These are phyloP conservation scores for Halcyon senegalensis DNA, from an alignment of 2,113 vertebrate species.

Conservation along the genomic window DNA sequence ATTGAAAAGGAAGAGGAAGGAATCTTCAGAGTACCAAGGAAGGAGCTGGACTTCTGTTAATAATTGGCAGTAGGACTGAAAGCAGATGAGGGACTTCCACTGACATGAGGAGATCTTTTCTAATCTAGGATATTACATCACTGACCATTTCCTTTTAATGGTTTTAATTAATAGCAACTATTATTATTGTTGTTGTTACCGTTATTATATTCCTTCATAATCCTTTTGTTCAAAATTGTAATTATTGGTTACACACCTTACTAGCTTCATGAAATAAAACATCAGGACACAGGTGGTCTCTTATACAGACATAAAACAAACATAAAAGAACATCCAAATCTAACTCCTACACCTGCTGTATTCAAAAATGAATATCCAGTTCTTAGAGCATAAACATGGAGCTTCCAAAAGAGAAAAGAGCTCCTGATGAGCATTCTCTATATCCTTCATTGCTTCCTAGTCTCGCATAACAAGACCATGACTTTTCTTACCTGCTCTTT, in stretches of 20 bases:
- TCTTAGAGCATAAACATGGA: neutral
- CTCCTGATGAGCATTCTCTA: neutral
- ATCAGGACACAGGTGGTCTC: neutral
- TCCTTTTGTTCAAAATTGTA: neutral
- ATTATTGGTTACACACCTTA: neutral
- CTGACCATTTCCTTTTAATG: neutral
- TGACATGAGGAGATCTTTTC: neutral
- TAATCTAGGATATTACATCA: neutral
- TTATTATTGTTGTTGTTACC: neutral
- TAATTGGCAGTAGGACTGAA: neutral
- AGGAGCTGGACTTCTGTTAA: neutral
- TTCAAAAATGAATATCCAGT: neutral
- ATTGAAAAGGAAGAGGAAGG: neutral
- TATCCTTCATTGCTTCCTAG: neutral
- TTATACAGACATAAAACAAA: neutral
- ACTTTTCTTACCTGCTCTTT: slow-evolving; percentile 93
- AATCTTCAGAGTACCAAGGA: neutral
- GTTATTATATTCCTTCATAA: neutral
- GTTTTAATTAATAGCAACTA: neutral
- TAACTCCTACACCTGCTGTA: neutral
- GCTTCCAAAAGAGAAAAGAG: neutral
- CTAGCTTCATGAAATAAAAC: neutral
- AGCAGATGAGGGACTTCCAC: neutral
- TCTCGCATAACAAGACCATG: neutral
- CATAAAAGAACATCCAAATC: neutral